These are phyloP conservation scores for Gasteruption jaculator DNA, from an alignment of 2,888 invertebrate species.

Conservation along the genomic window DNA sequence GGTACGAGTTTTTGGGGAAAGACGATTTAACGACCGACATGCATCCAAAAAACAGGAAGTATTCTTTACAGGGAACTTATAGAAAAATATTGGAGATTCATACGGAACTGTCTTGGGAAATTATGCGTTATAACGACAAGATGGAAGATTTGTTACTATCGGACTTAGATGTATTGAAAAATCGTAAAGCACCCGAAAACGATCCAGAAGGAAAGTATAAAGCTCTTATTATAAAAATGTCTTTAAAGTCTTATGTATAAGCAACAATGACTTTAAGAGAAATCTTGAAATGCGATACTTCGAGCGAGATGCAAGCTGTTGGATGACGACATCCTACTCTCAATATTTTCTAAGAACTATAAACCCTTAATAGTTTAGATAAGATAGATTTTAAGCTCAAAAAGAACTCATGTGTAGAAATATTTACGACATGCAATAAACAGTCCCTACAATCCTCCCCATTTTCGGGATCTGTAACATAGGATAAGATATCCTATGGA, in stretches of 20 bases:
- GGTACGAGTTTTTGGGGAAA: slow-evolving; percentile 70
- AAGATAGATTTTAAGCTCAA: no score
- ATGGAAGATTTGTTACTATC: slow-evolving; percentile 70
- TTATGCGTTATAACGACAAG: slow-evolving; percentile 65
- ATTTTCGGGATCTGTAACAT: no score
- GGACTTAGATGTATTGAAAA: slow-evolving; percentile 67
- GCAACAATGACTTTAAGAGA: slow-evolving; percentile 95
- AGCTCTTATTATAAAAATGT: slow-evolving; percentile 75
- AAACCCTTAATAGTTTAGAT: no score
- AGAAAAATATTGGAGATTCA: slow-evolving; percentile 68
- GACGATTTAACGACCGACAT: slow-evolving; percentile 70
- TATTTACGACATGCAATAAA: no score
- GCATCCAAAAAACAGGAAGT: slow-evolving; percentile 70
- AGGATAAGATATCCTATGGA: no score
- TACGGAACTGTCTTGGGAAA: slow-evolving; percentile 63
- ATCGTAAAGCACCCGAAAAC: slow-evolving; percentile 42
- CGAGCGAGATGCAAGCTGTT: slow-evolving; percentile 63
- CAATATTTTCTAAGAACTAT: no score
- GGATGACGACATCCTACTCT: no score
- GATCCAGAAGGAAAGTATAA: slow-evolving; percentile 62
- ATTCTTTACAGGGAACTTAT: slow-evolving; percentile 78
- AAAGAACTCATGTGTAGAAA: no score
- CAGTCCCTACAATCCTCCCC: no score
- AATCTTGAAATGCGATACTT: slow-evolving; percentile 72
- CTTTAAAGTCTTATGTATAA: slow-evolving; percentile 80